phyloP scores from a whole-genome alignment of 2,113 vertebrate genomes.

The Nannobrachium achirus region DNA sequence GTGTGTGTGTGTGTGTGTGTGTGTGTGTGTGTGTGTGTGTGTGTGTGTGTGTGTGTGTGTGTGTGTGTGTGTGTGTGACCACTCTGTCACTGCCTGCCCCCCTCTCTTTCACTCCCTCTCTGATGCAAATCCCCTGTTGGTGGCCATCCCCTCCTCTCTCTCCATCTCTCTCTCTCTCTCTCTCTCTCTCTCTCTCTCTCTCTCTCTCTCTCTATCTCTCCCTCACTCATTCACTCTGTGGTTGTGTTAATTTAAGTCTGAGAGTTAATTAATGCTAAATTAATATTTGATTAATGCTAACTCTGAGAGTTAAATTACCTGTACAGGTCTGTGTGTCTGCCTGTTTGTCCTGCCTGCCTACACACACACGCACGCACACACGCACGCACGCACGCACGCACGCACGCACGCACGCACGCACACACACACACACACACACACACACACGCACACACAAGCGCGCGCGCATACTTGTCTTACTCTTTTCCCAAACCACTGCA shows the following conservation, averaged over 20 bases:
- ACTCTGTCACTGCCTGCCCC: slow-evolving; percentile 75
- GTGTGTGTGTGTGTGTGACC: slow-evolving; percentile 63
- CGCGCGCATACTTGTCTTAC: neutral
- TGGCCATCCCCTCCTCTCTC: slow-evolving; percentile 66
- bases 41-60: slow-evolving; percentile 39
- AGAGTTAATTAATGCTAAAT: too few species aligned
- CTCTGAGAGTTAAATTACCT: too few species aligned
- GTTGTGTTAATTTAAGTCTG: too few species aligned
- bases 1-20: slow-evolving; percentile 60
- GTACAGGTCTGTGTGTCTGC: too few species aligned
- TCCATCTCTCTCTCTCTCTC: slow-evolving; percentile 4
- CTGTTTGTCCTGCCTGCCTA: neutral
- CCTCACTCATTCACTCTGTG: slow-evolving; percentile 1
- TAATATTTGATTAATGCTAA: too few species aligned
- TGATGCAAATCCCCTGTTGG: slow-evolving; percentile 74
- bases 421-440: neutral
- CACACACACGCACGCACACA: neutral
- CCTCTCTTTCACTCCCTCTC: slow-evolving; percentile 72
- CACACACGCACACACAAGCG: slow-evolving; percentile 7
- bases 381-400: neutral
- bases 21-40: slow-evolving; percentile 24
- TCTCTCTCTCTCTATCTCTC: slow-evolving; percentile 3
- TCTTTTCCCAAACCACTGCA: neutral
- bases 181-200: neutral
- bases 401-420: slow-evolving; percentile 11